Evolutionary conservation across 2,113 vertebrate species (phyloP).

Genomic region (Xiphophorus maculatus): DNA sequence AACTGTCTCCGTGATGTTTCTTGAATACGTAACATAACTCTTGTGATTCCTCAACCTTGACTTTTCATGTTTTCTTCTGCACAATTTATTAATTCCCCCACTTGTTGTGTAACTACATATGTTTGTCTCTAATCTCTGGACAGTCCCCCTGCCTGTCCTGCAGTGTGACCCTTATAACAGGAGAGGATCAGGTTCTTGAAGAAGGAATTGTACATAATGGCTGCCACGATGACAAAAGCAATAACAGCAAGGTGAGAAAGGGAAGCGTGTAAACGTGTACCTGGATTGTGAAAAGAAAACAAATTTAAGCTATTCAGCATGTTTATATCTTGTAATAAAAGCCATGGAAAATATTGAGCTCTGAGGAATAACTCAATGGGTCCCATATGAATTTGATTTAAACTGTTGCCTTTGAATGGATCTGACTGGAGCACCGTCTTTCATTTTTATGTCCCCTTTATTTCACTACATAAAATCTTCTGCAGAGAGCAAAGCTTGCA

Average conservation of each 20-base stretch:
- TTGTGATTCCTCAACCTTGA: not conserved
- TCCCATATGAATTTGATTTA: slow-evolving; percentile 33
- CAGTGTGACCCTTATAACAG: slow-evolving; percentile 78
- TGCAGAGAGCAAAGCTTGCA: slow-evolving; percentile 20
- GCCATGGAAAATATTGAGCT: slow-evolving; percentile 7
- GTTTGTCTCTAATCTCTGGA: slow-evolving; percentile 2
- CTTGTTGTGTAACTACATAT: slow-evolving; percentile 4
- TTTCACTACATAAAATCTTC: slow-evolving; percentile 10
- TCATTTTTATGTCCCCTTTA: slow-evolving; percentile 20
- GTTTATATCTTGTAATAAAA: not conserved
- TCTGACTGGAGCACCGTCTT: slow-evolving; percentile 10
- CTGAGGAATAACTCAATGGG: slow-evolving; percentile 37
- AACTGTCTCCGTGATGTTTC: too few relatives aligned
- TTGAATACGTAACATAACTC: not conserved
- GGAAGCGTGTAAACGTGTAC: not conserved
- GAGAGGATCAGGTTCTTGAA: slow-evolving; percentile 77
- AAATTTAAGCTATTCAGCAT: not conserved
- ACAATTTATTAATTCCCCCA: not conserved
- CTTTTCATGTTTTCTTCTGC: slow-evolving; percentile 7
- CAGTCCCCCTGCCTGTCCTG: slow-evolving; percentile 87
- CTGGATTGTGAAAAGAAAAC: not conserved
- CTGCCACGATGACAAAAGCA: slow-evolving; percentile 87
- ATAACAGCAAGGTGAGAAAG: slow-evolving; percentile 77
- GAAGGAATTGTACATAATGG: slow-evolving; percentile 84
- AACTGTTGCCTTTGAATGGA: slow-evolving; percentile 7